Base-by-base conservation (phyloP, 2,888 invertebrate genomes). In the Plebejus melissa region DNA sequence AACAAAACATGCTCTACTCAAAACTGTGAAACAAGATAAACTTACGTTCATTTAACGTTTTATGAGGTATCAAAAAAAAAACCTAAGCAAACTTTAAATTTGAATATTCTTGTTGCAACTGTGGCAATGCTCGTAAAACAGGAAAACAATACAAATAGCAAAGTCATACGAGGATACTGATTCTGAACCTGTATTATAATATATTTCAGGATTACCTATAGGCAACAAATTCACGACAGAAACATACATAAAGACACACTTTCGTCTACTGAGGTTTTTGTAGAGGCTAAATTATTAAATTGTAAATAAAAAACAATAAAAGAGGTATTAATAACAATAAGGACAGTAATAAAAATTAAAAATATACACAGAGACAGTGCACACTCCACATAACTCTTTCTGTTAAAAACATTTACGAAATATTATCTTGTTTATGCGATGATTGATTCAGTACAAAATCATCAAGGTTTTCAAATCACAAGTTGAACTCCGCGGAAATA, bases 101-200 rank as follows among this genome's bases (percentile, higher is more conserved):
- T 60, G 0, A 28, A 28, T 60, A 60, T 11, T 60, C 11, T 60
- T 36, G 13, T 28, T 60, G 58, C 22, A 11, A 28, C 28, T 22
- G 9, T 9, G 28, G 11, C 28, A 60, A 28, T 11, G 32, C 65
- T 46, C 11, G 11, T 28, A 58, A 72, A 41, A 65, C 60, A 72
- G 71, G 72, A 76, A 76, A 76, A 76, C 58, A 60, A 58, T 65
- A 58, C 9, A 9, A 65, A 28, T 32, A 28, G 7, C 28, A 11
- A 65, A 28, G 13, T 65, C 65, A 65, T 36, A 36, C 4, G 54
- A 60, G 65, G 28, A 60, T 76, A 22, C 58, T 41, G 76, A 65
- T 38, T 46, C 16, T 70, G 65, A 50, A 50, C 22, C 54, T 72
- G 50, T 72, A 32, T 32, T 32, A 2, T 32, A 32, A 32, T 32